phyloP scores from a whole-genome alignment of 1,140 invertebrate genomes.

The Eciton burchellii region DNA sequence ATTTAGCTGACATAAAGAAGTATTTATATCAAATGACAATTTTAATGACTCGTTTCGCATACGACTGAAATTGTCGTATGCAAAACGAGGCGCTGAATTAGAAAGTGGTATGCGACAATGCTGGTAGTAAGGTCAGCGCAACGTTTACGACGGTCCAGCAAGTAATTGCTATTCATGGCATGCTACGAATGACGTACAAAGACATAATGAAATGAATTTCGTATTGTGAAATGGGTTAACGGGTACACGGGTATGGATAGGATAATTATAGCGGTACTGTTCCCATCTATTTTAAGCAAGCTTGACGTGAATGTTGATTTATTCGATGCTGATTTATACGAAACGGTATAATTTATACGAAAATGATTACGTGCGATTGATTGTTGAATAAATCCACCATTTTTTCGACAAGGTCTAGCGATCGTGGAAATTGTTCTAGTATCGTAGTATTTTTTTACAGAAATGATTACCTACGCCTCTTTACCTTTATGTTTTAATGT shows the following conservation, averaged over 20 bases:
- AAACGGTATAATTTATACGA: background rate
- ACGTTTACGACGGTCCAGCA: background rate
- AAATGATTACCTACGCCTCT: too few species aligned
- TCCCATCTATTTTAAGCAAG: slow-evolving; percentile 10
- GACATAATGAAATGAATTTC: slow-evolving; percentile 59
- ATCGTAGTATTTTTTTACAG: too few species aligned
- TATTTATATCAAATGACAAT: background rate
- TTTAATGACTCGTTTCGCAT: slow-evolving; percentile 13
- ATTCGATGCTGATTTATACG: background rate
- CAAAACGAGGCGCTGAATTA: slow-evolving; percentile 45
- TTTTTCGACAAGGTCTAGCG: too few species aligned
- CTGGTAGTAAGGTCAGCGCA: slow-evolving; percentile 19
- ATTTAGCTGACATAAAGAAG: background rate
- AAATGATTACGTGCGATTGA: background rate
- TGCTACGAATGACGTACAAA: slow-evolving; percentile 52
- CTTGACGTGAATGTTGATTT: background rate
- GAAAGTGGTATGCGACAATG: slow-evolving; percentile 59
- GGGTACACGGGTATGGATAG: slow-evolving; percentile 12
- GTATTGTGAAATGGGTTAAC: slow-evolving; percentile 54
- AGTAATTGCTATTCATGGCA: slow-evolving; percentile 60
- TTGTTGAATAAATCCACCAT: too few species aligned
- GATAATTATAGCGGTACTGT: slow-evolving; percentile 32
- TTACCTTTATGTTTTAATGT: too few species aligned
- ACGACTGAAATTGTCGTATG: slow-evolving; percentile 10
- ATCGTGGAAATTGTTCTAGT: too few species aligned